Evolutionary conservation across 2,113 vertebrate genomes (phyloP), one percentile per base, ranked within the genome.

Genomic region (Buteo buteo): DNA sequence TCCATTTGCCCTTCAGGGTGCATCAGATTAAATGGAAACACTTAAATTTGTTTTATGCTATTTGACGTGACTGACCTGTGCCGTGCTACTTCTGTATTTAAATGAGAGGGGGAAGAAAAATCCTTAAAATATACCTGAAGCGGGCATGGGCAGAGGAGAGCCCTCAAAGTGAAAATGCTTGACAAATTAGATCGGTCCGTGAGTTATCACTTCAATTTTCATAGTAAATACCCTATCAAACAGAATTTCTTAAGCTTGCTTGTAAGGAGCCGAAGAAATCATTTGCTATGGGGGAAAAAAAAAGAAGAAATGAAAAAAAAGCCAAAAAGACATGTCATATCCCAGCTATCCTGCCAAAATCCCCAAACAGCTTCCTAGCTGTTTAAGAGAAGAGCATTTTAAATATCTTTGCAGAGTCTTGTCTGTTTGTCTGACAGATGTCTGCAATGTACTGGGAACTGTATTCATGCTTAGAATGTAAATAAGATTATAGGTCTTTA

Each of bases 381-480:
- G 84, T 67, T 93, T 65, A 89, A 84, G 59, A 93, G 94, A 45
- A 85, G 82, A 96, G 76, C 38, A 29, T n/a, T 83, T 78, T 61
- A 84, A 90, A 93, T 76, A 42, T 94, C 95, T 93, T 88, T 90
- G 80, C 31, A 31, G 92, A 93, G 91, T 82, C 50, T 77, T 94
- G 94, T 86, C 94, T 94, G 88, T 97, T 91, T 96, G 86, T 97
- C 96, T 97, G 94, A 94, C 93, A 96, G 93, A 96, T 93, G 94
- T 96, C 94, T 86, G 86, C 64, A 52, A 89, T 73, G 83, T 59
- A 36, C 93, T 77, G 85, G 77, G 79, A 96, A 82, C 83, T 31
- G 78, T 16, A 87, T 61, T 92, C 91, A 95, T 93, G 93, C 76
- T 96, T 22, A 36, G 94, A 96, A 96, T 97, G 93, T 92, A 95